Conservation (phyloP, 2,113 vertebrate genomes). For the Polyodon spathula region DNA sequence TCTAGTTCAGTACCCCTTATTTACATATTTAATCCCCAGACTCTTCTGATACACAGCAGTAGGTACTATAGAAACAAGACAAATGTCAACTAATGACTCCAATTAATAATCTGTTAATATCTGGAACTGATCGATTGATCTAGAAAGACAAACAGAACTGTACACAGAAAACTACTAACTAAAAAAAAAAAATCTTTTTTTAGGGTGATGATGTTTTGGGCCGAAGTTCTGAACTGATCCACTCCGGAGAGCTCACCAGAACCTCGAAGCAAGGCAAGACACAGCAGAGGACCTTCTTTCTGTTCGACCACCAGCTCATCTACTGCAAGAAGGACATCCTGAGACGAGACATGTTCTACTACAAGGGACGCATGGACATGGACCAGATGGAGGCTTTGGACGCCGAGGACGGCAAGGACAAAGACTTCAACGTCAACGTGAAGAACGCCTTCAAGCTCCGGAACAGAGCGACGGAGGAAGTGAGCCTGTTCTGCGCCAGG, state of each 20-base stretch:
- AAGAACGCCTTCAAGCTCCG: conserved; percentile 79
- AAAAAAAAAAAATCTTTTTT: not conserved
- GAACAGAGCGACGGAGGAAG: conserved; percentile 62
- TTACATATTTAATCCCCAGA: too few relatives aligned
- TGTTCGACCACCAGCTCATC: conserved; percentile 94
- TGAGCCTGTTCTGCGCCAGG: conserved; percentile 75
- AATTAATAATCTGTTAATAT: too few relatives aligned
- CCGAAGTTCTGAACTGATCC: conserved; percentile 88
- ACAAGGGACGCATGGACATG: conserved; percentile 77
- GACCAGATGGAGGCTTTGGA: conserved; percentile 69
- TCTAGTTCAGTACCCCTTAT: too few relatives aligned
- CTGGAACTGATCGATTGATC: too few relatives aligned
- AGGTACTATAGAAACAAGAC: too few relatives aligned
- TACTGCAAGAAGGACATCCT: conserved; percentile 93
- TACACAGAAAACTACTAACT: not conserved
- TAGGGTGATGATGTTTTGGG: conserved; percentile 82
- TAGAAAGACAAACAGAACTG: not conserved
- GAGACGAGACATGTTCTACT: conserved; percentile 87
- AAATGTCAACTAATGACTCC: too few relatives aligned
- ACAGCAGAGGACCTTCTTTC: conserved; percentile 90
- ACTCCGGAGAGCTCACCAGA: conserved; percentile 83
- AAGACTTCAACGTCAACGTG: conserved; percentile 66
- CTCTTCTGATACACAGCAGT: too few relatives aligned
- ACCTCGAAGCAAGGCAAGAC: conserved; percentile 76
- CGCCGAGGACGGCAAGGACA: conserved; percentile 72